phyloP scores from a whole-genome alignment of 2,797 vertebrate species.

The Gastrophryne carolinensis region DNA sequence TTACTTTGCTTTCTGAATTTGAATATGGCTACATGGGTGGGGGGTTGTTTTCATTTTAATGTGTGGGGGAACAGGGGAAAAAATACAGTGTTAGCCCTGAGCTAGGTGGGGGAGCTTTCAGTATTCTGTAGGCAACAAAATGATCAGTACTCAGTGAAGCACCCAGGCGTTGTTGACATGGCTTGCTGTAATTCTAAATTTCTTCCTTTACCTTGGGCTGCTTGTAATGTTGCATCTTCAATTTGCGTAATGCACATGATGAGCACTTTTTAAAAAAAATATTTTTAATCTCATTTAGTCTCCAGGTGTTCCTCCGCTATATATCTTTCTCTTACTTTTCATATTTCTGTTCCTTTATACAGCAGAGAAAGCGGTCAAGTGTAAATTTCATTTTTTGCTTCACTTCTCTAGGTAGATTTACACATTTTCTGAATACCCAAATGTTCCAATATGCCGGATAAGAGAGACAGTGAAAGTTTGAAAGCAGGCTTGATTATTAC shows the following conservation, averaged over 20 bases:
- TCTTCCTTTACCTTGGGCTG: not conserved
- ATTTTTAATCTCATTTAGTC: not conserved
- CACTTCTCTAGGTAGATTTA: conserved; percentile 63
- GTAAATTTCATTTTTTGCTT: conserved; percentile 71
- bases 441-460: not conserved
- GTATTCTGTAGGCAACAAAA: no score
- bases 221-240: not conserved
- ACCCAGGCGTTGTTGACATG: no score
- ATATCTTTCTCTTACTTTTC: conserved; percentile 60
- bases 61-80: no score
- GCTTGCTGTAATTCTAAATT: no score
- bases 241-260: not conserved
- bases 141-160: no score
- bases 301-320: conserved; percentile 58
- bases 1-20: no score
- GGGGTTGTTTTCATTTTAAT: no score
- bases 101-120: no score
- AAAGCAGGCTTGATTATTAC: not conserved
- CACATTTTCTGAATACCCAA: conserved; percentile 4
- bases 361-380: conserved; percentile 63
- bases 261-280: not conserved
- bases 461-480: not conserved
- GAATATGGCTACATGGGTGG: no score
- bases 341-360: conserved; percentile 60
- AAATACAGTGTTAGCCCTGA: no score